A percentile compares a stretch with the other conserved stretches of the same genome.
phyloP scores from a whole-genome alignment of 2,888 invertebrate genomes.

The Aspidiotus destructor region DNA sequence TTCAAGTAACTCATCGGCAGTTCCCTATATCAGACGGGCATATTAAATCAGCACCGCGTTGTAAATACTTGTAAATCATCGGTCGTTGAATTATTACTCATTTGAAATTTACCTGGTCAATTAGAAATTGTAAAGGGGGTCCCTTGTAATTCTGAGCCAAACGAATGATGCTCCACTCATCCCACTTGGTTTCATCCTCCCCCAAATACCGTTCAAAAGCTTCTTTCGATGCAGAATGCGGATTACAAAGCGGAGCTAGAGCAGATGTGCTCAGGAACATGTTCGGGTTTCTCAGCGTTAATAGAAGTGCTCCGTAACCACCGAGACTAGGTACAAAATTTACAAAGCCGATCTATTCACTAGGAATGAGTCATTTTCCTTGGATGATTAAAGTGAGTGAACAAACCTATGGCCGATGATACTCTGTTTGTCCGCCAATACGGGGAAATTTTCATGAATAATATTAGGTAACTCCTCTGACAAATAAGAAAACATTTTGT shows the following conservation, averaged over 20 bases:
- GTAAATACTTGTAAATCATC: too few relatives aligned
- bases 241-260: conserved; percentile 91
- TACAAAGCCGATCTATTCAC: too few relatives aligned
- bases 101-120: conserved; percentile 66
- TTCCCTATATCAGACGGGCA: conserved; percentile 55
- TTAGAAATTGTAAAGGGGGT: conserved; percentile 67
- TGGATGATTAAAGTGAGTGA: too few relatives aligned
- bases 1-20: conserved; percentile 59
- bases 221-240: conserved; percentile 82
- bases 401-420: conserved; percentile 71
- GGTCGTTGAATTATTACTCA: too few relatives aligned
- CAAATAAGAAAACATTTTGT: conserved; percentile 89
- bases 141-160: conserved; percentile 73
- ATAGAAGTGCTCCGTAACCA: conserved; percentile 92
- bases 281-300: conserved; percentile 81
- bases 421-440: conserved; percentile 52
- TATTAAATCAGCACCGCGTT: too few relatives aligned
- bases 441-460: conserved; percentile 64
- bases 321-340: conserved; percentile 71
- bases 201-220: conserved; percentile 69
- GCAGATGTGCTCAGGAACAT: conserved; percentile 81
- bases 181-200: conserved; percentile 52
- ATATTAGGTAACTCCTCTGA: conserved; percentile 71
- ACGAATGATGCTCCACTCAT: conserved; percentile 79
- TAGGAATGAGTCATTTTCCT: too few relatives aligned